Evolutionary conservation across 2,797 vertebrate species (phyloP).

Genomic region (Eulemur albifrons): DNA sequence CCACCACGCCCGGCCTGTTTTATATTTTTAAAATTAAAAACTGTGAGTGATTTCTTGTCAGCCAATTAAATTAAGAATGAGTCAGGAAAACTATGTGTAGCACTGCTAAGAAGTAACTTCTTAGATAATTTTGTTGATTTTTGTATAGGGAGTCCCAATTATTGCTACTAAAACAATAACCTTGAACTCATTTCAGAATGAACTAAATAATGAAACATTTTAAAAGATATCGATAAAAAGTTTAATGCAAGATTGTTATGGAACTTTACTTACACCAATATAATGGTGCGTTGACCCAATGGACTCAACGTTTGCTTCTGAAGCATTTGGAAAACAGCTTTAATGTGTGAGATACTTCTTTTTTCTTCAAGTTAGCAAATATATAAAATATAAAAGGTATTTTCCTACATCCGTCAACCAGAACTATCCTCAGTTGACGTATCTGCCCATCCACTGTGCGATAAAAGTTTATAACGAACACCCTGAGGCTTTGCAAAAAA

Average conservation of each 20-base stretch:
- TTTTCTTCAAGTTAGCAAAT: neutral
- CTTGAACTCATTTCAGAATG: neutral
- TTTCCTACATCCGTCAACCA: neutral
- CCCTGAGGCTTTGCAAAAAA: neutral
- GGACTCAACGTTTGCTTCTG: neutral
- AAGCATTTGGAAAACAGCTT: neutral
- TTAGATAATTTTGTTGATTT: neutral
- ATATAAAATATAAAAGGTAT: neutral
- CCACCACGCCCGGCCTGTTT: neutral
- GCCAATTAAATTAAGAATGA: constrained; percentile 10
- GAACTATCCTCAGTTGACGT: neutral
- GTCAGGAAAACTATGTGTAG: neutral
- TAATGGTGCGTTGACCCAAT: neutral
- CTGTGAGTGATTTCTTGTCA: neutral
- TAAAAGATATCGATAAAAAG: neutral
- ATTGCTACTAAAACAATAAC: neutral
- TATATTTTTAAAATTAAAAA: constrained; percentile 9
- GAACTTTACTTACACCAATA: neutral
- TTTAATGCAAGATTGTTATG: neutral
- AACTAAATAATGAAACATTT: neutral
- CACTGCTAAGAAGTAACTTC: neutral
- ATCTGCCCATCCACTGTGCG: neutral
- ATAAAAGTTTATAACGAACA: neutral
- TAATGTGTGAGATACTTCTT: neutral
- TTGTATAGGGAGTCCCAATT: neutral